Evolutionary conservation across 1,140 invertebrate species (phyloP).

Genomic region (Calycopis cecrops): DNA sequence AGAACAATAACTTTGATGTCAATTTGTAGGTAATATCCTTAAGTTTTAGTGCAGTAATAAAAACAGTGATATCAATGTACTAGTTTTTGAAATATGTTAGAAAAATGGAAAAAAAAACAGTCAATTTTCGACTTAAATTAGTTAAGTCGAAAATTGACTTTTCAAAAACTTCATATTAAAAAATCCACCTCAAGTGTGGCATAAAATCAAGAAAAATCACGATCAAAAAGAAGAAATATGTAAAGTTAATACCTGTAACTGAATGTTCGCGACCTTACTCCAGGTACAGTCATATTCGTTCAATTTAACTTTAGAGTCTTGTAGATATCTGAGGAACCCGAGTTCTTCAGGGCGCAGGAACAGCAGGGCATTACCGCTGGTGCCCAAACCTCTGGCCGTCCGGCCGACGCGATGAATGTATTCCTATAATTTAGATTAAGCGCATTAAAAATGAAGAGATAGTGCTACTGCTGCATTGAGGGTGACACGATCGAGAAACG

Average conservation of each 20-base stretch:
- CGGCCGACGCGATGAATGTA: conserved; percentile 96
- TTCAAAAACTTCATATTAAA: no score
- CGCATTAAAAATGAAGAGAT: background rate
- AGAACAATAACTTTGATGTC: no score
- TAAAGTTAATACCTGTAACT: conserved; percentile 83
- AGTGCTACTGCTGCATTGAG: no score
- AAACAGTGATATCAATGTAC: no score
- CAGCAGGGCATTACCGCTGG: conserved; percentile 94
- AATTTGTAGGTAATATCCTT: no score
- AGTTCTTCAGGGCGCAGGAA: conserved; percentile 96
- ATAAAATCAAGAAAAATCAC: background rate
- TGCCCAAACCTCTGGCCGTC: conserved; percentile 95
- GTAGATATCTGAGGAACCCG: conserved; percentile 96
- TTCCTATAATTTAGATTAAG: conserved; percentile 71
- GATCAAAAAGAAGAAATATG: background rate
- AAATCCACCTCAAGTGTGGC: background rate
- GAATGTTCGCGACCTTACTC: conserved; percentile 97
- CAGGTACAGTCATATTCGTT: conserved; percentile 99
- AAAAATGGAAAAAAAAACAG: no score
- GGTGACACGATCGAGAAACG: no score
- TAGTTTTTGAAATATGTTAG: no score
- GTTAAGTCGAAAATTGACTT: no score
- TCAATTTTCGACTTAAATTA: no score
- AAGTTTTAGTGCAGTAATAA: no score
- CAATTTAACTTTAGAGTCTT: conserved; percentile 94